These are phyloP conservation scores for Brevipalpus yothersi DNA, from an alignment of 1,140 invertebrate species.

Conservation along the genomic window DNA sequence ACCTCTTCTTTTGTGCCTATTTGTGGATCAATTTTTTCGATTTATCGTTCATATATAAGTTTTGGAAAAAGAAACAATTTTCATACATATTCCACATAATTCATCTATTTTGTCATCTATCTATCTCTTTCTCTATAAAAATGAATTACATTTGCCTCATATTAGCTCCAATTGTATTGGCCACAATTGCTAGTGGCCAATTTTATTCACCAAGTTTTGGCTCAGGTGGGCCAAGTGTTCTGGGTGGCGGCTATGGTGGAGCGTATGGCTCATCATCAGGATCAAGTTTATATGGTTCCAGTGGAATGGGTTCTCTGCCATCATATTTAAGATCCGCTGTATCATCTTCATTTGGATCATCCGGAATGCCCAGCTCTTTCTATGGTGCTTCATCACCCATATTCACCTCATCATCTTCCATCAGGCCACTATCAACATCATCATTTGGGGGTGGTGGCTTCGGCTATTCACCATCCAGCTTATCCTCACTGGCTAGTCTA, in stretches of 20 bases:
- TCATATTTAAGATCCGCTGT: neutral
- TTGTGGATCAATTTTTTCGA: too few relatives aligned
- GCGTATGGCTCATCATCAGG: neutral
- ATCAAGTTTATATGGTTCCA: neutral
- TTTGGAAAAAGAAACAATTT: too few relatives aligned
- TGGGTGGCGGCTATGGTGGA: neutral
- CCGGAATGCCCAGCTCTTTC: neutral
- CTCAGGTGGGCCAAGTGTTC: neutral
- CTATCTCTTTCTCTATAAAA: too few relatives aligned
- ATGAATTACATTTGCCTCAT: too few relatives aligned
- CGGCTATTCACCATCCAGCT: neutral
- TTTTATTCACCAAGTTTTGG: neutral
- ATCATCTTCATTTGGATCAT: neutral
- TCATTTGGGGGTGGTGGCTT: neutral
- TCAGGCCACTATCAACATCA: neutral
- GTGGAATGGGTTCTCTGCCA: neutral
- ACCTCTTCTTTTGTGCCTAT: too few relatives aligned
- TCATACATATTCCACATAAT: too few relatives aligned
- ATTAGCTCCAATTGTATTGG: too few relatives aligned
- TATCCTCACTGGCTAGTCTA: neutral
- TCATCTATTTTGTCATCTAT: too few relatives aligned
- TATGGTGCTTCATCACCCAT: neutral
- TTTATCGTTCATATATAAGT: too few relatives aligned
- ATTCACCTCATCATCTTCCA: neutral
- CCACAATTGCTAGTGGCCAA: too few relatives aligned